A percentile compares a stretch with the other conserved stretches of the same genome.
These are phyloP conservation scores for Lissocephala sabroskyi DNA, from an alignment of 2,888 invertebrate genomes.

Conservation along the genomic window DNA sequence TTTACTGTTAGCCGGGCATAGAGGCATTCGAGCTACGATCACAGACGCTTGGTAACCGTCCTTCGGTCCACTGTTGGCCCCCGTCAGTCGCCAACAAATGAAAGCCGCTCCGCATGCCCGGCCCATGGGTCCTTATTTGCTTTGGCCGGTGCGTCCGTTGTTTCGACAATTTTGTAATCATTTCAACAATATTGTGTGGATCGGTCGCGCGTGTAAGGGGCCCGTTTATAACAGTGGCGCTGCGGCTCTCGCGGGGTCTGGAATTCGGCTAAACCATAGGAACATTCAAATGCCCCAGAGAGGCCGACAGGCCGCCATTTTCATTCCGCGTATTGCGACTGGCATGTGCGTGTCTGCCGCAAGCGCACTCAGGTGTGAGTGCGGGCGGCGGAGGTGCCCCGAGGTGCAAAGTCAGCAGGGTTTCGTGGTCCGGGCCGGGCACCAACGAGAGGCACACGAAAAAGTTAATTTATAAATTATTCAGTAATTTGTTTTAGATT, in stretches of 20 bases:
- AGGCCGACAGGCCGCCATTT: constrained; percentile 18
- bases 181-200: constrained; percentile 40
- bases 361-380: constrained; percentile 31
- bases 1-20: too few relatives aligned
- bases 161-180: constrained; percentile 45
- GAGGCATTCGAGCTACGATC: too few relatives aligned
- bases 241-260: constrained; percentile 12
- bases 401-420: constrained; percentile 23
- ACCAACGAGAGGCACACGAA: constrained; percentile 32
- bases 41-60: too few relatives aligned
- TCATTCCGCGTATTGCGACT: background rate
- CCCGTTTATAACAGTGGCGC: constrained; percentile 54
- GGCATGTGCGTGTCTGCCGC: background rate
- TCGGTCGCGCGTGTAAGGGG: constrained; percentile 55
- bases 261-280: constrained; percentile 36
- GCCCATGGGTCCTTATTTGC: too few relatives aligned
- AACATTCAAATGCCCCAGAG: constrained; percentile 65
- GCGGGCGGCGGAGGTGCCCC: constrained; percentile 10
- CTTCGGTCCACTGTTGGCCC: too few relatives aligned
- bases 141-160: background rate
- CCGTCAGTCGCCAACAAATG: too few relatives aligned
- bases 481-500: constrained; percentile 67
- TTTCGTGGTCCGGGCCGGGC: constrained; percentile 4
- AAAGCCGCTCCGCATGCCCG: too few relatives aligned
- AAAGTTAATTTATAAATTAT: constrained; percentile 64